Evolutionary conservation across 1,140 invertebrate species (phyloP).

Genomic region (Caenorhabditis briggsae): DNA sequence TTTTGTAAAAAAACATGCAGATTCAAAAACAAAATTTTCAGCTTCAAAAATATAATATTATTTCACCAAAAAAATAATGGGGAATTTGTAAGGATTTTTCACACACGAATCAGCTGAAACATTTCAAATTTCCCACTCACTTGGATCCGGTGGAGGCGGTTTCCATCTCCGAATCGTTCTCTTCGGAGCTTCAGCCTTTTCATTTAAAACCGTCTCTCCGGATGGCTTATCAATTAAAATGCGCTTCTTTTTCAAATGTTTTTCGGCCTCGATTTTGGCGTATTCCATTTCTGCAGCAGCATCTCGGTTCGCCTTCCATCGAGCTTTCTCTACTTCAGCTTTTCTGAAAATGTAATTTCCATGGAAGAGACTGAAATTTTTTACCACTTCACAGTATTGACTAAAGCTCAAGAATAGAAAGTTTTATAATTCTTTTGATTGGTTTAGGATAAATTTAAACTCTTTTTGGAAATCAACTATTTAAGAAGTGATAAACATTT

Average conservation of each 20-base stretch:
- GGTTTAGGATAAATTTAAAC: not conserved
- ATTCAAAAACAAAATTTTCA: too few species aligned
- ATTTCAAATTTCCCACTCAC: not conserved
- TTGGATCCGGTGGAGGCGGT: conserved; percentile 31
- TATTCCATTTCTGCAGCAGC: conserved; percentile 57
- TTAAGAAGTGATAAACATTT: too few species aligned
- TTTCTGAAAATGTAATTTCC: conserved; percentile 49
- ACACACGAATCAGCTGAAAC: too few species aligned
- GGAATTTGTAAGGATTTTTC: too few species aligned
- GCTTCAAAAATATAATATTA: too few species aligned
- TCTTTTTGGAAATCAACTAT: too few species aligned
- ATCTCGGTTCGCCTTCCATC: conserved; percentile 62
- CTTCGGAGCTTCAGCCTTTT: conserved; percentile 61
- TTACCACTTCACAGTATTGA: not conserved
- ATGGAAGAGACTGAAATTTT: too few species aligned
- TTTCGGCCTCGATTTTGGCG: conserved; percentile 60
- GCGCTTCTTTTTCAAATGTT: conserved; percentile 56
- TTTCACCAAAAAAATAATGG: not conserved
- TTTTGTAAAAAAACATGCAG: too few species aligned
- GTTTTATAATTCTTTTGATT: too few species aligned
- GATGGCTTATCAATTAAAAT: conserved; percentile 56
- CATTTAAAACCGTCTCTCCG: conserved; percentile 23
- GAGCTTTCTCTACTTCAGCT: conserved; percentile 63
- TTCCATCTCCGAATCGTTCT: conserved; percentile 63
- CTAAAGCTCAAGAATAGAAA: not conserved